phyloP scores from a whole-genome alignment of 2,888 invertebrate species.

The Macrophya annulata region DNA sequence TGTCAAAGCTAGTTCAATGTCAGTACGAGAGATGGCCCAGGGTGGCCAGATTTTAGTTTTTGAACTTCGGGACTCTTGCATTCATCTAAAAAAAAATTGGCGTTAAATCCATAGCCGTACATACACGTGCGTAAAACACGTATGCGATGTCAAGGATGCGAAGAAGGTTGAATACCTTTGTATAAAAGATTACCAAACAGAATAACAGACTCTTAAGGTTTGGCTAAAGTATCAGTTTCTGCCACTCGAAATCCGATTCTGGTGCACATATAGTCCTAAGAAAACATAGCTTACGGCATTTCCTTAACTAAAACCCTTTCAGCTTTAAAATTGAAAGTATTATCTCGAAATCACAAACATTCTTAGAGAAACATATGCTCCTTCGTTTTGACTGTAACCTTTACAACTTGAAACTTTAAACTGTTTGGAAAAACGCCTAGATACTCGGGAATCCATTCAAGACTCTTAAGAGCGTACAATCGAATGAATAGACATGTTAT shows the following conservation, averaged over 20 bases:
- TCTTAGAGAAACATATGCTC: slow-evolving; percentile 7
- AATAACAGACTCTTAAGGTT: slow-evolving; percentile 51
- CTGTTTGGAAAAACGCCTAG: slow-evolving; percentile 42
- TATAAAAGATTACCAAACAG: slow-evolving; percentile 53
- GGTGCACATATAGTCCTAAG: slow-evolving; percentile 45
- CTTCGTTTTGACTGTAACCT: slow-evolving; percentile 25
- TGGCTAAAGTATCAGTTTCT: slow-evolving; percentile 55
- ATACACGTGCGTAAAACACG: slow-evolving; percentile 10
- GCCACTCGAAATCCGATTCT: slow-evolving; percentile 53
- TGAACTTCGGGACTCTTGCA: slow-evolving; percentile 9
- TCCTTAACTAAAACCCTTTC: slow-evolving; percentile 27
- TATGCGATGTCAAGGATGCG: slow-evolving; percentile 25
- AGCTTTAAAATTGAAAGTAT: slow-evolving; percentile 33
- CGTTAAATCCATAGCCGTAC: neutral
- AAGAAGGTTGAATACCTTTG: slow-evolving; percentile 48
- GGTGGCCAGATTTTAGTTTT: slow-evolving; percentile 61
- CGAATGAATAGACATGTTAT: slow-evolving; percentile 25
- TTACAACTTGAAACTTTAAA: slow-evolving; percentile 27
- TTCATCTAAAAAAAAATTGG: neutral
- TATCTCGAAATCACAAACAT: slow-evolving; percentile 51
- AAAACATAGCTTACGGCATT: slow-evolving; percentile 37
- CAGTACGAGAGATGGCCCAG: slow-evolving; percentile 65
- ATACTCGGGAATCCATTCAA: slow-evolving; percentile 28
- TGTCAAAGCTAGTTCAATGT: slow-evolving; percentile 62
- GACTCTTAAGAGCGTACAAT: neutral